Evolutionary conservation across 2,797 vertebrate genomes (phyloP).

Genomic region (Clarias fuscus): DNA sequence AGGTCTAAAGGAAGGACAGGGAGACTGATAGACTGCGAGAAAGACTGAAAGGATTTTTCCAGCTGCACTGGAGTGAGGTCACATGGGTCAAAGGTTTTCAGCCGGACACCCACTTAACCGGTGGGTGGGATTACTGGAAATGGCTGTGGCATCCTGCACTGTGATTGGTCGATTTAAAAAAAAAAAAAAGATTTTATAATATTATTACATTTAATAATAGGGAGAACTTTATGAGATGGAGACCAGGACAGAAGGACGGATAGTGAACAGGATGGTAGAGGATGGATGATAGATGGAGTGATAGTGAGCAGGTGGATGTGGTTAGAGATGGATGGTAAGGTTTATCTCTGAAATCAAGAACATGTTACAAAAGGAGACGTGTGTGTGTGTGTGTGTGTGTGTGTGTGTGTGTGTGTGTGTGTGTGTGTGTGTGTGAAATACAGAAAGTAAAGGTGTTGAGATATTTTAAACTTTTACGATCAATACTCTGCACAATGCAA

Average conservation of each 20-base stretch:
- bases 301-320: background rate
- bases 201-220: background rate
- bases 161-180: background rate
- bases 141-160: background rate
- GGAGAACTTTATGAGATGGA: background rate
- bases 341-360: background rate
- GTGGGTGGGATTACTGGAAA: background rate
- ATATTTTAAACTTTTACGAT: conserved; percentile 24
- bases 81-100: conserved; percentile 5
- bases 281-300: background rate
- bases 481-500: conserved; percentile 12
- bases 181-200: background rate
- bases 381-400: conserved; percentile 22
- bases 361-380: background rate
- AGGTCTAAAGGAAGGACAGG: conserved; percentile 62
- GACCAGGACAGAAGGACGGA: background rate
- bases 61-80: background rate
- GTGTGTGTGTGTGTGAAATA: background rate
- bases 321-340: background rate
- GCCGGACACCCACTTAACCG: background rate
- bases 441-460: conserved; percentile 19
- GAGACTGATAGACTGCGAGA: conserved; percentile 41
- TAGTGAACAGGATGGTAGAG: background rate
- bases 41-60: conserved; percentile 17
- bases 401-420: conserved; percentile 45